These are phyloP conservation scores for Watsonalla binaria DNA, from an alignment of 2,888 invertebrate genomes.

Conservation along the genomic window DNA sequence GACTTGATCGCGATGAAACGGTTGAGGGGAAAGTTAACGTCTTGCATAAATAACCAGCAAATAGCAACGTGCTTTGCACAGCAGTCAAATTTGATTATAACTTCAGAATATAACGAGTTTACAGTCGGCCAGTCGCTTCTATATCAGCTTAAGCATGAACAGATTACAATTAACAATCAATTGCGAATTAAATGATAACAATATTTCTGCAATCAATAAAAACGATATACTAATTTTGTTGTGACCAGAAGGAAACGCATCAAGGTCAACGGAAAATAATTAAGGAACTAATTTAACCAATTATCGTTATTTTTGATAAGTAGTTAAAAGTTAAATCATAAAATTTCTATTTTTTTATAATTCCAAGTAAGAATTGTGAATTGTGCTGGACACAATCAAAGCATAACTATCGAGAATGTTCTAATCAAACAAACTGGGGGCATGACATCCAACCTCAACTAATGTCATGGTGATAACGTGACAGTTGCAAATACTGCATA, in stretches of 20 bases:
- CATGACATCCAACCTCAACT: conserved; percentile 32
- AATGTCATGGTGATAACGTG: conserved; percentile 1
- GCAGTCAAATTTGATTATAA: conserved; percentile 30
- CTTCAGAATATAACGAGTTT: background rate
- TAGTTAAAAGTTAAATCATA: no score
- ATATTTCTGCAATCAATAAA: no score
- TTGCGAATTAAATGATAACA: background rate
- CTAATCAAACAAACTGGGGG: conserved; percentile 31
- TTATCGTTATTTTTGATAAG: no score
- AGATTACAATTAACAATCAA: background rate
- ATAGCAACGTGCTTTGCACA: conserved; percentile 20
- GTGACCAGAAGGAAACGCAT: no score
- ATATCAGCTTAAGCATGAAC: background rate
- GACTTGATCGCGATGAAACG: conserved; percentile 36
- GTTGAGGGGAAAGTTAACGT: conserved; percentile 62
- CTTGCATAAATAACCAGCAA: conserved; percentile 50
- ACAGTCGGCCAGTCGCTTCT: background rate
- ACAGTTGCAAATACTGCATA: background rate
- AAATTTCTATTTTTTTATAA: no score
- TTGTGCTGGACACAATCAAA: conserved; percentile 22
- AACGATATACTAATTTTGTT: no score
- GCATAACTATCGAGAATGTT: conserved; percentile 48
- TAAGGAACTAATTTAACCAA: no score
- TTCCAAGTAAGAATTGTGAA: no score
- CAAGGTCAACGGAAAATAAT: no score